Percentiles rank a stretch among this genome's conserved stretches.
Evolutionary conservation across 2,888 invertebrate species (phyloP).

Genomic region (Petrophora chlorosata): DNA sequence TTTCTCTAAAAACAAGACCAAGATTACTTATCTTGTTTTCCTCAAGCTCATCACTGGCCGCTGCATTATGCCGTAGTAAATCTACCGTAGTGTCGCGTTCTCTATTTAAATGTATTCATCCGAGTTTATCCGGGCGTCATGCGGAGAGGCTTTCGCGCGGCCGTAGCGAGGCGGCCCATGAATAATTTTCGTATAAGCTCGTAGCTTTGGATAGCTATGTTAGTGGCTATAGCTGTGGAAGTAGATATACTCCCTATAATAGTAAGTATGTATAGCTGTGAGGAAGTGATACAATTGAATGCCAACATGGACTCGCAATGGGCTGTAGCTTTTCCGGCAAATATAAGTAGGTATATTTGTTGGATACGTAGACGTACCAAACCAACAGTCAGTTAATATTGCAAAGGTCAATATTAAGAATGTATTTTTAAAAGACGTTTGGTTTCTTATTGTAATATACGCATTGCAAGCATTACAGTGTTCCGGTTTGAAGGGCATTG

Average conservation of each 20-base stretch:
- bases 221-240: constrained; percentile 23
- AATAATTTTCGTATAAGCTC: constrained; percentile 75
- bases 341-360: too few relatives aligned
- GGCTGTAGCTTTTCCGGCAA: too few relatives aligned
- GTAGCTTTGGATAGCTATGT: constrained; percentile 45
- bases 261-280: constrained; percentile 8
- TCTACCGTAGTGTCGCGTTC: constrained; percentile 76
- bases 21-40: background rate
- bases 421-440: too few relatives aligned
- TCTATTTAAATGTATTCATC: constrained; percentile 84
- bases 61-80: constrained; percentile 78
- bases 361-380: too few relatives aligned
- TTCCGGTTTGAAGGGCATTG: too few relatives aligned
- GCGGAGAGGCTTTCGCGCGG: constrained; percentile 72
- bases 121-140: constrained; percentile 79
- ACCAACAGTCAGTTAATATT: too few relatives aligned
- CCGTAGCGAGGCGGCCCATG: constrained; percentile 61
- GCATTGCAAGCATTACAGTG: too few relatives aligned
- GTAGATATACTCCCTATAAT: constrained; percentile 12
- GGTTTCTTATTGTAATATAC: too few relatives aligned
- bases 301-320: background rate
- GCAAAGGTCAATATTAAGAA: too few relatives aligned
- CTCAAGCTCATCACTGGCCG: constrained; percentile 31
- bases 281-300: background rate
- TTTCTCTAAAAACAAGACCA: constrained; percentile 1